phyloP scores from a whole-genome alignment of 1,140 invertebrate species.

The Saccostrea cuccullata region DNA sequence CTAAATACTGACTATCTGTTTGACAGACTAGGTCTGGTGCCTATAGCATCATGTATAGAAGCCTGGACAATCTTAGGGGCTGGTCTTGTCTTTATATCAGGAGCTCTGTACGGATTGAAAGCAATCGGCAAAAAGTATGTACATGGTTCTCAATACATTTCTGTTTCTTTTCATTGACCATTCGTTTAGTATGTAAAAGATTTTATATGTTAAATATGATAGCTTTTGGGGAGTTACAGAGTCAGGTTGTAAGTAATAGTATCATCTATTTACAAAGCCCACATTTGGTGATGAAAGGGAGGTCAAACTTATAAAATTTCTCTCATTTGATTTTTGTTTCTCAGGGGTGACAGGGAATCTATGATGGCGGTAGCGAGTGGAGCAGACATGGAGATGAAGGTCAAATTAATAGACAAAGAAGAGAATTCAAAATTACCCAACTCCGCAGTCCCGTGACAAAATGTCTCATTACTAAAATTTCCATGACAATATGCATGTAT shows the following conservation, averaged over 20 bases:
- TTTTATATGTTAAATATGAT: too few species aligned
- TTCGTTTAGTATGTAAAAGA: neutral
- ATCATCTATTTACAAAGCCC: too few species aligned
- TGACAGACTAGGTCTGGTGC: constrained; percentile 44
- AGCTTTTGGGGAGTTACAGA: too few species aligned
- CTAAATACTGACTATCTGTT: neutral
- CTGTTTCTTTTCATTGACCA: neutral
- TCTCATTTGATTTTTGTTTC: constrained; percentile 23
- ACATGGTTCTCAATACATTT: neutral
- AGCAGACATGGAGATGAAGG: constrained; percentile 48
- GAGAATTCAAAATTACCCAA: constrained; percentile 52
- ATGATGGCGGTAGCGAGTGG: constrained; percentile 44
- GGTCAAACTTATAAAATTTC: too few species aligned
- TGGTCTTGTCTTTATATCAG: constrained; percentile 50
- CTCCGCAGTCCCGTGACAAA: neutral
- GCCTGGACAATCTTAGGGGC: constrained; percentile 52
- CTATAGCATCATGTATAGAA: constrained; percentile 45
- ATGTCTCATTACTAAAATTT: neutral
- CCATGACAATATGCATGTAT: neutral
- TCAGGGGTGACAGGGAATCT: constrained; percentile 50
- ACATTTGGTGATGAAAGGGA: too few species aligned
- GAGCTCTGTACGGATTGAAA: constrained; percentile 52
- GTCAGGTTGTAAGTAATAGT: too few species aligned
- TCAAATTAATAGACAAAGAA: constrained; percentile 49
- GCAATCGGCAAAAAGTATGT: constrained; percentile 58